These are phyloP conservation scores for Etheostoma nigrum DNA, from an alignment of 2,797 vertebrate genomes.

Conservation along the genomic window DNA sequence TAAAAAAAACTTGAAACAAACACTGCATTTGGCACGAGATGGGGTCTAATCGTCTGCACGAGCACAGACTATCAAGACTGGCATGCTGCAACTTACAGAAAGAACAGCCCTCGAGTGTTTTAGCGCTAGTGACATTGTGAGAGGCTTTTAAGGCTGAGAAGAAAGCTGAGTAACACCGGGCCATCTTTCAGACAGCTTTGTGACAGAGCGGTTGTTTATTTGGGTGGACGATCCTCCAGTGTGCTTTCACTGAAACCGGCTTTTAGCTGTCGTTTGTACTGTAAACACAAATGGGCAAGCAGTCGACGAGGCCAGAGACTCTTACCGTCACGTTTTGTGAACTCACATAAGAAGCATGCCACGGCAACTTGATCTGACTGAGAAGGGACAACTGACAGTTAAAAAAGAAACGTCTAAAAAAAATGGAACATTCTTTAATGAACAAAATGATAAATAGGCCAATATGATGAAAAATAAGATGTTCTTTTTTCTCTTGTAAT, in stretches of 20 bases:
- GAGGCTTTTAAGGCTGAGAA: slow-evolving; percentile 57
- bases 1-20: slow-evolving; percentile 65
- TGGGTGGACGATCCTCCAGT: slow-evolving; percentile 16
- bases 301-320: slow-evolving; percentile 64
- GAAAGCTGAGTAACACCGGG: slow-evolving; percentile 40
- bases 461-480: slow-evolving; percentile 53
- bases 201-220: slow-evolving; percentile 30
- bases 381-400: slow-evolving; percentile 44
- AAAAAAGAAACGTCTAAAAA: slow-evolving; percentile 54
- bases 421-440: slow-evolving; percentile 42
- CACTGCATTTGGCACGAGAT: slow-evolving; percentile 50
- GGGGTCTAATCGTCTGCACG: slow-evolving; percentile 48
- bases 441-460: slow-evolving; percentile 68
- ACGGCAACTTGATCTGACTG: slow-evolving; percentile 51
- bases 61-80: slow-evolving; percentile 60
- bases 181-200: slow-evolving; percentile 57
- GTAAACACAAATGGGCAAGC: slow-evolving; percentile 69
- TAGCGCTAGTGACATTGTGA: slow-evolving; percentile 55
- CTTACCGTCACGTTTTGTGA: slow-evolving; percentile 47
- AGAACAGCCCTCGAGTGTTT: slow-evolving; percentile 48
- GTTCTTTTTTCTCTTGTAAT: slow-evolving; percentile 64
- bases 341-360: slow-evolving; percentile 45
- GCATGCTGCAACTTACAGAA: slow-evolving; percentile 55
- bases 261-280: slow-evolving; percentile 73
- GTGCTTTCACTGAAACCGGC: slow-evolving; percentile 53